Percentiles rank a stretch among this genome's conserved stretches.
phyloP scores from a whole-genome alignment of 2,797 vertebrate genomes.

The Nothura maculosa region DNA sequence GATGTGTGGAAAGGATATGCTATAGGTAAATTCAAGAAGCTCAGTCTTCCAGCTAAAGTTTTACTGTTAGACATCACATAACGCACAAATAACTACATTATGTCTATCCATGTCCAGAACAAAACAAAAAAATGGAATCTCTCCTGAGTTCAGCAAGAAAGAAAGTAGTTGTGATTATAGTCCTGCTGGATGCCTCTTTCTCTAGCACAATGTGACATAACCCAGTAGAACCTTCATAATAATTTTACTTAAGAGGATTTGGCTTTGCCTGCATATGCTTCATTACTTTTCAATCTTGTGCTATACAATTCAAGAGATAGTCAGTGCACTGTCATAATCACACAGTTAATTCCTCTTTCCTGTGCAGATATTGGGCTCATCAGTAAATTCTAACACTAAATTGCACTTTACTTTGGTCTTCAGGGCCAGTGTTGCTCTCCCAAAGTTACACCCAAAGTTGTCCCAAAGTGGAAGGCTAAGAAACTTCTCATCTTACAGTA shows the following conservation, averaged over 20 bases:
- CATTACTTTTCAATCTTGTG: not conserved
- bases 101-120: not conserved
- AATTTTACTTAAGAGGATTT: not conserved
- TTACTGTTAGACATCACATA: not conserved
- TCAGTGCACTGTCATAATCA: not conserved
- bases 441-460: too few relatives aligned
- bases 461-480: not conserved
- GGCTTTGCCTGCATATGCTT: not conserved
- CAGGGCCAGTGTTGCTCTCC: not conserved
- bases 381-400: not conserved
- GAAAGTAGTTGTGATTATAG: not conserved
- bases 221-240: not conserved
- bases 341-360: not conserved
- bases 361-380: not conserved
- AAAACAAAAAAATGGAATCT: not conserved
- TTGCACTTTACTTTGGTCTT: not conserved
- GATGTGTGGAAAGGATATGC: not conserved
- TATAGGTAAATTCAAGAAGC: not conserved
- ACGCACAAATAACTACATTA: not conserved
- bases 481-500: not conserved
- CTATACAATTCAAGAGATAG: rapidly evolving
- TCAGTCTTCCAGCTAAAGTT: not conserved
- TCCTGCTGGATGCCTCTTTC: not conserved
- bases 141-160: not conserved
- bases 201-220: not conserved